Evolutionary conservation across 2,888 invertebrate genomes (phyloP), one percentile per base, ranked within the genome.

Genomic region (Atherix ibis): DNA sequence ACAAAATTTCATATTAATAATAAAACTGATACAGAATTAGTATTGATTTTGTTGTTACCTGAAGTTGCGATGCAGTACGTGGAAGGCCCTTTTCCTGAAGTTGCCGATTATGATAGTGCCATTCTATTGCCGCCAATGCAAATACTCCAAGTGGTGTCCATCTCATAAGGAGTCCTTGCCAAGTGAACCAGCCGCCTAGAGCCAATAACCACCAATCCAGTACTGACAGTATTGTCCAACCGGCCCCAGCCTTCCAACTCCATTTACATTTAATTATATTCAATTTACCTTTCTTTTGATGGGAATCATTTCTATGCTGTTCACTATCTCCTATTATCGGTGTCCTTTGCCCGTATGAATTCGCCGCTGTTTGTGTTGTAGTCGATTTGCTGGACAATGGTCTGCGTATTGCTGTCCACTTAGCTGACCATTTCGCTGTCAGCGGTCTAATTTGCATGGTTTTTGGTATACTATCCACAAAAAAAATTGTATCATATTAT

Each of bases 81-180:
- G 55, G 56, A 5, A 48, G 9, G 3, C 53, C 49, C 3, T 52
- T 45, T 2, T 42, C 42, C 29, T 46, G 39, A 19, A 47, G 44
- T 17, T 49, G 49, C 3, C 43, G 42, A 19, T 51, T 56, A 34
- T 61, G 58, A 16, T 54, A 36, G 36, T 58, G 59, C 69, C 69
- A 70, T 49, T 69, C 68, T 50, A 68, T 61, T 22, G 65, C 66
- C 5, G 66, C 67, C 40, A 68, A 54, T 2, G 76, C 66, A 43
- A 73, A 75, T 43, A 77, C 63, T 25, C 76, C 75, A 34, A 78
- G 56, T 8, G 78, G 78, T 43, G 76, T 65, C 68, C 76, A 77
- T 44, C 72, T 66, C 34, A 73, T 67, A 37, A 77, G 58, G 39
- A 76, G 66, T 24, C 71, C 67, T 24, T 71, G 68, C 62, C 76